Conservation (phyloP, 2,888 invertebrate species). For the Choristoneura rosaceana region DNA sequence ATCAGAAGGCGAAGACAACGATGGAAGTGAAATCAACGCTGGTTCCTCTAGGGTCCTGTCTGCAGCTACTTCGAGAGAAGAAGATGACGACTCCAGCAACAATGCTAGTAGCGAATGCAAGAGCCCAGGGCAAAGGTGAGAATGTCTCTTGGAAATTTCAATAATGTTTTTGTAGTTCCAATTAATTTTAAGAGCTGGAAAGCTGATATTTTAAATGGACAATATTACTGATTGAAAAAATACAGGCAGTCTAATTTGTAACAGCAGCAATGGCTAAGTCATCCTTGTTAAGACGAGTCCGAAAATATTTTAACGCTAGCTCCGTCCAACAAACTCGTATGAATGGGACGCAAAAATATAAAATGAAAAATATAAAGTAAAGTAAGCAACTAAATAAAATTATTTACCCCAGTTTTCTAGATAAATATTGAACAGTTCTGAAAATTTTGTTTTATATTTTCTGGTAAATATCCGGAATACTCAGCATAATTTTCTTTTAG, state of each 20-base stretch:
- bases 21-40: conserved; percentile 74
- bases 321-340: too few relatives aligned
- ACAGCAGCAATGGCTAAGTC: not conserved
- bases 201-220: not conserved
- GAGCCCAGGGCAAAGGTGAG: conserved; percentile 89
- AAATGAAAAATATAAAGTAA: too few relatives aligned
- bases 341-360: too few relatives aligned
- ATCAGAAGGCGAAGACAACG: conserved; percentile 78
- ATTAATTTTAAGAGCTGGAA: not conserved
- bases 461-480: too few relatives aligned
- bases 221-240: too few relatives aligned
- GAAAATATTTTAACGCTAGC: too few relatives aligned
- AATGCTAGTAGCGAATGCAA: conserved; percentile 89
- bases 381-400: too few relatives aligned
- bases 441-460: too few relatives aligned
- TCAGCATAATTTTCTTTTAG: too few relatives aligned
- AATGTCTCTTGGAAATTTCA: conserved; percentile 1
- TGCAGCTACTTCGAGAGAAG: conserved; percentile 88
- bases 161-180: not conserved
- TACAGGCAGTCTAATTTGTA: too few relatives aligned
- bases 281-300: not conserved
- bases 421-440: too few relatives aligned
- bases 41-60: conserved; percentile 81
- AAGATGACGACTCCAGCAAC: conserved; percentile 89
- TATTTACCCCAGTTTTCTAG: too few relatives aligned